Evolutionary conservation across 2,797 vertebrate species (phyloP).

Genomic region (Cossypha heuglini): DNA sequence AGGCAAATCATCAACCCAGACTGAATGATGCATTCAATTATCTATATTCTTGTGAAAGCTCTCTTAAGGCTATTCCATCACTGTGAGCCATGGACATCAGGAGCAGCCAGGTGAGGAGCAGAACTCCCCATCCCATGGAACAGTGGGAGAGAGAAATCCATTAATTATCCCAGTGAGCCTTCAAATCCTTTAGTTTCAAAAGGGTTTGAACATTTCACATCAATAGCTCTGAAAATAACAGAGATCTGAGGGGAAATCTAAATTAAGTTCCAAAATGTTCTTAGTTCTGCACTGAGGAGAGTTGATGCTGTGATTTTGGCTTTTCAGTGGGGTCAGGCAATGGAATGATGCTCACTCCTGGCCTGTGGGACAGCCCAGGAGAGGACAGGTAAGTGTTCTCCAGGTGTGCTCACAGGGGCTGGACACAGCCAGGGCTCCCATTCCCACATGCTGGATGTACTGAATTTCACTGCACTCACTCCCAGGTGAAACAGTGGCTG

Average conservation of each 20-base stretch:
- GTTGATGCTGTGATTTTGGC: not conserved
- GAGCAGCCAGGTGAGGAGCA: not conserved
- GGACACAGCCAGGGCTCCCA: not conserved
- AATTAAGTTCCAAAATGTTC: not conserved
- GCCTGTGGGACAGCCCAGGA: not conserved
- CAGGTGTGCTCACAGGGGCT: not conserved
- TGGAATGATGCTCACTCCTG: not conserved
- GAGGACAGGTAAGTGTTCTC: not conserved
- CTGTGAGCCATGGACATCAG: not conserved
- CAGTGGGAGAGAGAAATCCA: not conserved
- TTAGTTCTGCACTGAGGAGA: not conserved
- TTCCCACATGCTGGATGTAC: not conserved
- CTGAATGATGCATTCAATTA: not conserved
- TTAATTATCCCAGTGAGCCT: not conserved
- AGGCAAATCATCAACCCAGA: slow-evolving; percentile 1
- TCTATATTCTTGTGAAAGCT: not conserved
- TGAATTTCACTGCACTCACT: not conserved
- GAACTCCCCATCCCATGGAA: not conserved
- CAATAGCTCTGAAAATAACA: not conserved
- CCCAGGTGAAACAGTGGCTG: not conserved
- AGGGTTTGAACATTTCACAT: not conserved
- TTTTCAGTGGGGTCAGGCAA: not conserved
- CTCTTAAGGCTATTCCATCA: not conserved
- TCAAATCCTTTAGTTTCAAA: not conserved
- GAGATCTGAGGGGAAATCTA: not conserved